A percentile compares a stretch with the other conserved stretches of the same genome.
Evolutionary conservation across 2,113 vertebrate genomes (phyloP).

Genomic region (Muntiacus reevesi): DNA sequence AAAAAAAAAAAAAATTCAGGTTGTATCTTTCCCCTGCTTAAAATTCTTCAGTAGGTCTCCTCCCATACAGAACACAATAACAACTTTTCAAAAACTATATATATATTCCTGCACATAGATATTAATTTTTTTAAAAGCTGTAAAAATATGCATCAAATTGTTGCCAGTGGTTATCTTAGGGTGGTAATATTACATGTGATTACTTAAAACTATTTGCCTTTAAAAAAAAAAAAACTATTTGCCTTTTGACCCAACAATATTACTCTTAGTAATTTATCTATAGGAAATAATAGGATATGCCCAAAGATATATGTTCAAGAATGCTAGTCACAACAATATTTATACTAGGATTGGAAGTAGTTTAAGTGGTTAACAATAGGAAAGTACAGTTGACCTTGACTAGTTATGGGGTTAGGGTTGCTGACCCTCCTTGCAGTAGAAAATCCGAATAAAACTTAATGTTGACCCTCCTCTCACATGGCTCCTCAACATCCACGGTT

Average conservation of each 20-base stretch:
- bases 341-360: background rate
- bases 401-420: background rate
- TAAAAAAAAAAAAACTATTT: background rate
- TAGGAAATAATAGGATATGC: background rate
- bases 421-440: background rate
- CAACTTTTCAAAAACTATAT: background rate
- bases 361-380: background rate
- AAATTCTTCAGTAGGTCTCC: background rate
- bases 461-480: background rate
- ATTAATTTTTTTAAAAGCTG: background rate
- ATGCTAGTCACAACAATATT: background rate
- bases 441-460: background rate
- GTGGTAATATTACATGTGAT: background rate
- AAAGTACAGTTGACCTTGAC: background rate
- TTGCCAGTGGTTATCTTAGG: background rate
- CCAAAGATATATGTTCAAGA: background rate
- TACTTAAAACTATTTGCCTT: background rate
- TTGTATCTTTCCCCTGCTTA: background rate
- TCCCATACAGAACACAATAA: background rate
- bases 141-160: background rate
- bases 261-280: background rate
- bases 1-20: background rate
- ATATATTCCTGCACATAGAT: background rate
- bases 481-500: background rate
- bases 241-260: background rate